Evolutionary conservation across 2,888 invertebrate genomes (phyloP), one percentile per base, ranked within the genome.

Genomic region (Pachydiplax longipennis): DNA sequence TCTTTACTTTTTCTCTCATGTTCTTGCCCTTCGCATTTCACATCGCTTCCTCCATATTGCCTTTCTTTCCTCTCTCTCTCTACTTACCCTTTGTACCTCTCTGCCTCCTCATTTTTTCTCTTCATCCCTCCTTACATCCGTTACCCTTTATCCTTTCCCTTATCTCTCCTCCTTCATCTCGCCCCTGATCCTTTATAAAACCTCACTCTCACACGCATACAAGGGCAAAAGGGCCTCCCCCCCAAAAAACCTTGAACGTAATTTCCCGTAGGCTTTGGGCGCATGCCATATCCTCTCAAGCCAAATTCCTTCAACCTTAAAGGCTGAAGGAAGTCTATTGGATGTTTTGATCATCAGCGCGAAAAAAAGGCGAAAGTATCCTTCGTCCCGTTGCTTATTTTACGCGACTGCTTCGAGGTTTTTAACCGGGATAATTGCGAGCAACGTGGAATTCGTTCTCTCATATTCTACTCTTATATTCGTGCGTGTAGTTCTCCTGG

Each of bases 191-290:
- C 61, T 25, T 73, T 73, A 73, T 73, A 73, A 73, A 73, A 58
- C 37, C 83, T 58, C 13, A 13, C 53, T 53, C n/a, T 18, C 37
- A n/a, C 37, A 15, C 87, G 37, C 58, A 37, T n/a, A 35, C 37
- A 37, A 58, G 37, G 44, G 35, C 53, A 31, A 73, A 13, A 35
- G 58, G 58, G 53, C 87, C 53, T 58, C 58, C 58, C 87, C 61
- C n/a, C 58, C 61, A 65, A 87, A 87, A 87, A 87, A 61, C 87
- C 87, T 61, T 37, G 87, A 61, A 87, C 61, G 87, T 87, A 87
- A 87, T 87, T 87, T 87, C 87, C 87, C 87, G 87, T 87, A 87
- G 87, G 61, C 87, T 87, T 87, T 87, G 87, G 87, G 61, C 65
- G 87, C 87, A 87, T 87, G 87, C 87, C 87, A 87, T 37, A 65